These are phyloP conservation scores for Premnoplex brunnescens DNA, from an alignment of 2,797 vertebrate species.

Conservation along the genomic window DNA sequence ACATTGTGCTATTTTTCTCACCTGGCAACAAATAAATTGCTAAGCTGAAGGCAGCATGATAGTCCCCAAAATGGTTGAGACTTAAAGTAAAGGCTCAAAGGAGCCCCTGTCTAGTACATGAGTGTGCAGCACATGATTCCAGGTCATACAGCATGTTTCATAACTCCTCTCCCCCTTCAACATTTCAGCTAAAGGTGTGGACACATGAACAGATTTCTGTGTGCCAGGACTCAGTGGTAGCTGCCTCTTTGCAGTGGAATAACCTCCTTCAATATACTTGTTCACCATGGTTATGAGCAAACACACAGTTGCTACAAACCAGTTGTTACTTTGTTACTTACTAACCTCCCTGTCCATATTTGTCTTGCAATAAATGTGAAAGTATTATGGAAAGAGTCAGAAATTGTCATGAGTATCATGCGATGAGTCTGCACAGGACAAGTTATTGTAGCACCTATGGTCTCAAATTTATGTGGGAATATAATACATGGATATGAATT, in stretches of 20 bases:
- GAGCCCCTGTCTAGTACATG: not conserved
- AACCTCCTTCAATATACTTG: not conserved
- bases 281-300: not conserved
- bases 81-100: not conserved
- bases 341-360: not conserved
- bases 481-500: not conserved
- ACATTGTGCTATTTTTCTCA: not conserved
- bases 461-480: not conserved
- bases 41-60: not conserved
- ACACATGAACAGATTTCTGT: not conserved
- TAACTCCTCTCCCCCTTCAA: not conserved
- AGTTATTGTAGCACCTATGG: not conserved
- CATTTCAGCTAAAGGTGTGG: not conserved
- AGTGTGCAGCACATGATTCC: not conserved
- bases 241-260: not conserved
- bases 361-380: not conserved
- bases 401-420: fast-evolving
- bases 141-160: not conserved
- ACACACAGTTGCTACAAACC: not conserved
- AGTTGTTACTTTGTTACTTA: not conserved
- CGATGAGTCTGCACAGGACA: not conserved
- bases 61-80: not conserved
- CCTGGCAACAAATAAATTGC: not conserved
- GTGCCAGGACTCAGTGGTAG: not conserved
- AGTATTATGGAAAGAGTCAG: not conserved